phyloP scores from a whole-genome alignment of 92 coral and sea anemone genomes.

The Actinernus sp. region DNA sequence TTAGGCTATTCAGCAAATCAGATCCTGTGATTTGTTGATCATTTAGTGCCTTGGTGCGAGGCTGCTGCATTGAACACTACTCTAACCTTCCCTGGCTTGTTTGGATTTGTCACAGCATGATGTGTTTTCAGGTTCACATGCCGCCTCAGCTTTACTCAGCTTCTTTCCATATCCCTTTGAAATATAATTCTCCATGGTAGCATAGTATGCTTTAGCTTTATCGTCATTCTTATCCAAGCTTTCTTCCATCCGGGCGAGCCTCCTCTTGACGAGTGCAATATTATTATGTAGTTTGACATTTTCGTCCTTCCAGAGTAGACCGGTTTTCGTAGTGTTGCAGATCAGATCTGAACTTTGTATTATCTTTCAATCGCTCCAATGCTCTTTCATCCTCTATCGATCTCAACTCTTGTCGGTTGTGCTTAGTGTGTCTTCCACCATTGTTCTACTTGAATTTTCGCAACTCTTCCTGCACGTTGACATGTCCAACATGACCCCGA shows the following conservation, averaged over 20 bases:
- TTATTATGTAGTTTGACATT: constrained; percentile 48
- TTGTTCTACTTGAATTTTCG: constrained; percentile 48
- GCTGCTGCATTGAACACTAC: constrained; percentile 52
- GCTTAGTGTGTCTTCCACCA: constrained; percentile 80
- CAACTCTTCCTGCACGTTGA: constrained; percentile 8
- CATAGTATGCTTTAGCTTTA: constrained; percentile 33
- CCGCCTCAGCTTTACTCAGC: constrained; percentile 27
- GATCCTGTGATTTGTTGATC: constrained; percentile 50
- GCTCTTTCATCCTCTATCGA: constrained; percentile 63
- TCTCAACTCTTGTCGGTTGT: constrained; percentile 10
- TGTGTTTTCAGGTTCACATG: constrained; percentile 27
- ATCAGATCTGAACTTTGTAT: constrained; percentile 47
- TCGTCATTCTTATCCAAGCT: constrained; percentile 31
- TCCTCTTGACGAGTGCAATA: constrained; percentile 22
- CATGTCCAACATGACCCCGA: constrained; percentile 44
- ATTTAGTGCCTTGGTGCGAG: constrained; percentile 50
- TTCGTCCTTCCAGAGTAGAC: constrained; percentile 46
- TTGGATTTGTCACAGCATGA: constrained; percentile 42
- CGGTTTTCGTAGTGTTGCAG: constrained; percentile 58
- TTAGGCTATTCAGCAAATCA: constrained; percentile 54
- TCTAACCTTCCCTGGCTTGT: constrained; percentile 40
- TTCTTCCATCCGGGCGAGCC: constrained; percentile 45
- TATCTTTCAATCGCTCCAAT: constrained; percentile 30
- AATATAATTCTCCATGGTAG: constrained; percentile 53
- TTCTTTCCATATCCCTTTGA: constrained; percentile 41